Evolutionary conservation across 1,140 invertebrate species (phyloP).

Genomic region (Orchesella cincta): DNA sequence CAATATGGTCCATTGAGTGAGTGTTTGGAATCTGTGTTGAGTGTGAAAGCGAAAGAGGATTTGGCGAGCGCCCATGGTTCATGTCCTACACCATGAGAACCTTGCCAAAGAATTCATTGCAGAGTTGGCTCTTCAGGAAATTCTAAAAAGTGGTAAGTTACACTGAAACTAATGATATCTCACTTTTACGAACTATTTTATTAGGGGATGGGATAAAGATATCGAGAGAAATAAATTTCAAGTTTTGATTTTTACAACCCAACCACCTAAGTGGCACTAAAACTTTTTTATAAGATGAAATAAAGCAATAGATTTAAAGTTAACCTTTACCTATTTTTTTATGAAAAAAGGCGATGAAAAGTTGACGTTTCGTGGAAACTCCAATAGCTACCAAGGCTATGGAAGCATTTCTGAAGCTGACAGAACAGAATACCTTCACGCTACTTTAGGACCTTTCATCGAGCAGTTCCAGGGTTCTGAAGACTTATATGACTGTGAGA

Average conservation of each 20-base stretch:
- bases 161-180: too few species aligned
- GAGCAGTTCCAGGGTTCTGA: constrained; percentile 47
- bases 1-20: constrained; percentile 84
- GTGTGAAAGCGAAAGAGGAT: constrained; percentile 92
- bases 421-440: constrained; percentile 85
- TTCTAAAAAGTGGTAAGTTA: constrained; percentile 45
- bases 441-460: constrained; percentile 69
- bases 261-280: too few species aligned
- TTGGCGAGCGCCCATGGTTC: constrained; percentile 85
- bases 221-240: too few species aligned
- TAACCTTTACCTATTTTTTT: too few species aligned
- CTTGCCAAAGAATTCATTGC: constrained; percentile 82
- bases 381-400: constrained; percentile 94
- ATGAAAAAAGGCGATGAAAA: constrained; percentile 71
- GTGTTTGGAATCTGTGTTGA: constrained; percentile 82
- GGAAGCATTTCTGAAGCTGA: constrained; percentile 93
- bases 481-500: constrained; percentile 68
- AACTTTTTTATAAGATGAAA: too few species aligned
- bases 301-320: too few species aligned
- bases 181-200: too few species aligned
- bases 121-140: constrained; percentile 59
- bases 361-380: constrained; percentile 88
- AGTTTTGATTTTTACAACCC: too few species aligned
- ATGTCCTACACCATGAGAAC: constrained; percentile 85
- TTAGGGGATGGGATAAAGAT: too few species aligned